These are phyloP conservation scores for Argyrosomus japonicus DNA, from an alignment of 2,113 vertebrate genomes.

Conservation along the genomic window DNA sequence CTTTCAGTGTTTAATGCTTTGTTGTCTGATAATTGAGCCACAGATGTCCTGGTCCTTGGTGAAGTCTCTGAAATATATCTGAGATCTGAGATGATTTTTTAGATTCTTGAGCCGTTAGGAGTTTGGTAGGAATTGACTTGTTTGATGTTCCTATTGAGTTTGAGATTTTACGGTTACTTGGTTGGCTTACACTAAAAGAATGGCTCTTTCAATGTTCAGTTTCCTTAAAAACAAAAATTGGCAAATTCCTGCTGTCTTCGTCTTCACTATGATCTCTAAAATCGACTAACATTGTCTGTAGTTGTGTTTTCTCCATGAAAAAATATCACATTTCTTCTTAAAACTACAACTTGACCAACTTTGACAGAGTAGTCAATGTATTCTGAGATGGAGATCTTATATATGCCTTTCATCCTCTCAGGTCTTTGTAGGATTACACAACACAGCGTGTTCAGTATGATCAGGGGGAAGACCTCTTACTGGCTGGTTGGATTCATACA, in stretches of 20 bases:
- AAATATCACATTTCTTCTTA: conserved; percentile 15
- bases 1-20: neutral
- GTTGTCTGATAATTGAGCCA: neutral
- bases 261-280: neutral
- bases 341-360: conserved; percentile 32
- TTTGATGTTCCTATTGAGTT: neutral
- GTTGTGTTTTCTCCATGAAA: conserved; percentile 1
- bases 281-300: neutral
- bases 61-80: neutral
- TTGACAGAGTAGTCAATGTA: conserved; percentile 58
- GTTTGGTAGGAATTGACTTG: neutral
- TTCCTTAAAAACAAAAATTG: neutral
- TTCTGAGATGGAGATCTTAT: conserved; percentile 31
- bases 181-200: neutral
- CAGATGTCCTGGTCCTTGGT: neutral
- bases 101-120: neutral
- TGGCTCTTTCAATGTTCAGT: neutral
- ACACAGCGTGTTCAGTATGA: conserved; percentile 48
- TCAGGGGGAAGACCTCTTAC: conserved; percentile 44
- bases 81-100: neutral
- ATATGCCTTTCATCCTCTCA: conserved; percentile 50
- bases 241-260: neutral
- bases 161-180: neutral
- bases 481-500: conserved; percentile 42
- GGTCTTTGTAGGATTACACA: conserved; percentile 45